Evolutionary conservation across 2,113 vertebrate genomes (phyloP), one percentile per base, ranked within the genome.

Genomic region (Cepphus grylle): DNA sequence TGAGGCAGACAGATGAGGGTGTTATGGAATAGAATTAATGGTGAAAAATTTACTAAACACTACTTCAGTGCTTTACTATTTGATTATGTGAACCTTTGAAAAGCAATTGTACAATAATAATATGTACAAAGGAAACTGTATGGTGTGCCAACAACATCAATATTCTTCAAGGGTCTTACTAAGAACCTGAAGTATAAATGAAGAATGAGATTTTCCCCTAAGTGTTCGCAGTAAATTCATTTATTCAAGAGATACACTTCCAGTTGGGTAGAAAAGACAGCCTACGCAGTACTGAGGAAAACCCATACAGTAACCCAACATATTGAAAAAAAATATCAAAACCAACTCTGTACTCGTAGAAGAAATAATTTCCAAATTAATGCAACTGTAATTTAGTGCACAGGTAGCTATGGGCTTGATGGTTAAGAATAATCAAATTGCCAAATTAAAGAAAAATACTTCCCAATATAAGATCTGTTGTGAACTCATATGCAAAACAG

Each of bases 1-100:
- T 93, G 52, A 86, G 77, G 66, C 42, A 77, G 52, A 66, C 26
- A 91, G 79, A 36, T 81, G 91, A 87, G 61, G 78, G 47, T 89
- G 43, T 43, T 94, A 61, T 36, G 77, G 81, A 95, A 59, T 62
- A 83, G 79, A 95, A 91, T 81, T 96, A 94, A 90, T 88, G 38
- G 36, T 93, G 67, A 88, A 95, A 96, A 92, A 91, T 81, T 81
- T 94, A 79, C 87, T 92, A 86, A 97, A 95, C 25, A 82, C 55
- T 92, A 32, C 58, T 88, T 93, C 80, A 93, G 1, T 79, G 76
- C 67, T 90, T 93, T 92, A 29, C 67, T 95, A 19, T 55, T 90
- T 93, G 55, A 92, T 94, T 84, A 94, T 84, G 77, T 90, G 81
- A 85, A 89, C 71, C 84, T 93, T 91, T 81, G 81, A 95, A 94